A percentile compares a stretch with the other conserved stretches of the same genome.
Evolutionary conservation across 2,888 invertebrate genomes (phyloP).

Genomic region (Trisateles emortualis): DNA sequence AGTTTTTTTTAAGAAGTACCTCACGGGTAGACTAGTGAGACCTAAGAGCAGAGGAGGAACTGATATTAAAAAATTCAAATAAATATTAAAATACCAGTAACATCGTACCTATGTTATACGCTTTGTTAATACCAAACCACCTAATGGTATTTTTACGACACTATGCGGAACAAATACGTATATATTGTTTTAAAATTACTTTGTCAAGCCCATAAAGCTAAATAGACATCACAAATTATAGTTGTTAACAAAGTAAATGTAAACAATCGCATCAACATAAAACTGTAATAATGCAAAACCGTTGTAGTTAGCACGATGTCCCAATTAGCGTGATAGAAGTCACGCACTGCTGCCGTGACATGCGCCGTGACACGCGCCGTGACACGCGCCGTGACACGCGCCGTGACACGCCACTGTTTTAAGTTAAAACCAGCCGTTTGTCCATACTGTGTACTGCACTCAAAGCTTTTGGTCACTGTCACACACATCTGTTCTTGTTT

Average conservation of each 20-base stretch:
- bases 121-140: too few relatives aligned
- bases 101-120: too few relatives aligned
- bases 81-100: too few relatives aligned
- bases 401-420: neutral
- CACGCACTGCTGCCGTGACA: slow-evolving; percentile 16
- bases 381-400: neutral
- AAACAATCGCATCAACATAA: slow-evolving; percentile 11
- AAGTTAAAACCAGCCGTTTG: neutral
- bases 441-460: neutral
- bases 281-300: slow-evolving; percentile 7
- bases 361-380: neutral
- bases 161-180: too few relatives aligned
- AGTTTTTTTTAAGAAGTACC: too few relatives aligned
- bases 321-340: slow-evolving; percentile 23
- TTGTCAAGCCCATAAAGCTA: neutral
- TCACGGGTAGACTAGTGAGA: too few relatives aligned
- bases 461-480: neutral
- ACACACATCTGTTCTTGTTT: too few relatives aligned
- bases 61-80: too few relatives aligned
- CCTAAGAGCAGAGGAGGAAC: too few relatives aligned
- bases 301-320: slow-evolving; percentile 7
- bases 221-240: neutral
- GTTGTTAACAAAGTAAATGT: neutral
- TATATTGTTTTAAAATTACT: neutral
- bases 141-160: too few relatives aligned